Percentiles rank a stretch among this genome's conserved stretches.
These are phyloP conservation scores for Aeoliscus strigatus DNA, from an alignment of 2,797 vertebrate species.

Conservation along the genomic window DNA sequence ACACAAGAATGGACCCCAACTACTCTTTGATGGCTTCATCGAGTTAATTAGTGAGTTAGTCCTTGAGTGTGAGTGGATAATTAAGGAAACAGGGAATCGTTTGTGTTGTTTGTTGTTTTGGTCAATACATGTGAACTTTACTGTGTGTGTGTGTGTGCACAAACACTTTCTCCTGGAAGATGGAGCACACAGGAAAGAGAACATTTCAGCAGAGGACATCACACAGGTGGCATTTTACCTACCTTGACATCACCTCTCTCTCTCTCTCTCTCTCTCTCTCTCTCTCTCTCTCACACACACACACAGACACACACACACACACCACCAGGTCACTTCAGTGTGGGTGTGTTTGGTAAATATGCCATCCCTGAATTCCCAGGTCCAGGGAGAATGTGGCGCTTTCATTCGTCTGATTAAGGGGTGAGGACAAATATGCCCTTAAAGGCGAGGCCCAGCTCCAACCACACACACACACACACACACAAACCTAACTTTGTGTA, in stretches of 20 bases:
- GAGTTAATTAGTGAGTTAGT: too few species aligned
- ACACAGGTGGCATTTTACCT: constrained; percentile 49
- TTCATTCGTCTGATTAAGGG: constrained; percentile 72
- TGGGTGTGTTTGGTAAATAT: constrained; percentile 76
- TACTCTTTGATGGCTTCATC: too few species aligned
- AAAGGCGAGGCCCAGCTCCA: constrained; percentile 50
- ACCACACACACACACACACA: constrained; percentile 18
- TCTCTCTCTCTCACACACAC: constrained; percentile 30
- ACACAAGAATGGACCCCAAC: too few species aligned
- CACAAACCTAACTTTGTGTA: constrained; percentile 38
- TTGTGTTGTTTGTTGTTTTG: background rate
- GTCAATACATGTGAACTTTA: background rate
- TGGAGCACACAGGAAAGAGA: constrained; percentile 19
- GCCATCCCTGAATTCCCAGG: constrained; percentile 58
- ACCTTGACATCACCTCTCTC: constrained; percentile 46
- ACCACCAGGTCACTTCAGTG: constrained; percentile 51
- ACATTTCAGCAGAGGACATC: constrained; percentile 34
- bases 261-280: too few species aligned
- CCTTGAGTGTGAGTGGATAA: too few species aligned
- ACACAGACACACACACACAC: constrained; percentile 30
- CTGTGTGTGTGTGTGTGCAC: background rate
- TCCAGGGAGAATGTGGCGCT: constrained; percentile 61
- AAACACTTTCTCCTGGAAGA: too few species aligned
- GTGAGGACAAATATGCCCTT: constrained; percentile 73
- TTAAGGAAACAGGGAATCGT: too few species aligned